Base-by-base conservation (phyloP, 2,113 vertebrate species). In the Poeciliopsis turrubarensis region DNA sequence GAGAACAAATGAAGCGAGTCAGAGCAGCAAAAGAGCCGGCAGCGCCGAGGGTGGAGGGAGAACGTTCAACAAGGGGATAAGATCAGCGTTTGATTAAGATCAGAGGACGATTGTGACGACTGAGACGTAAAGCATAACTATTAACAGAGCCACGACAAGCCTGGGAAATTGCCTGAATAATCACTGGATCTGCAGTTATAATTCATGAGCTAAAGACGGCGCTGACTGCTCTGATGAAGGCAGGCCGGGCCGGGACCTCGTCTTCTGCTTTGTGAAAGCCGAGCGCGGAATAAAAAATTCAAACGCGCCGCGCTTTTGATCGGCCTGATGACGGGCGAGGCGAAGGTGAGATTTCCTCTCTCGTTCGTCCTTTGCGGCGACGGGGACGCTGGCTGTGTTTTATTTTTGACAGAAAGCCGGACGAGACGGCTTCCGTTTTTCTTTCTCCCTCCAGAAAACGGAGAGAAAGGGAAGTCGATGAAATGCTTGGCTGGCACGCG, bases 1-100 rank as follows among this genome's bases (percentile, higher is more conserved):
- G 60, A 69, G 32, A 65, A 54, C 34, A 62, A 65, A 74, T 13
- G 39, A 68, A 29, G 54, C 0, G 12, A 72, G 69, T 34, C 15
- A 70, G 61, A 34, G 70, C 34, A 37, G 64, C 25, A 15, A 30
- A 60, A 77, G 71, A 76, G 44, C 44, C 17, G 54, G 41, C 47
- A 70, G 78, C 51, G n/a, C 63, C 65, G n/a, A 26, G 63, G 57
- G 62, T 72, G 31, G 47, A 75, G 44, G 68, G 75, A 76, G 60
- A 82, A 78, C 47, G 64, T 80, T 81, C 72, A 90, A 70, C 70
- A 75, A 68, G 68, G 68, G 66, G 72, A 82, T 72, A 72, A 72
- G 75, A 82, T 90, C 80, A 82, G 85, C 71, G 78, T 61, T 79
- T 78, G 87, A 86, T 92, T 87, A 73, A 76, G 88, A 90, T 74